Evolutionary conservation across 2,888 invertebrate genomes (phyloP), one percentile per base, ranked within the genome.

Genomic region (Agrenia bidenticulata): DNA sequence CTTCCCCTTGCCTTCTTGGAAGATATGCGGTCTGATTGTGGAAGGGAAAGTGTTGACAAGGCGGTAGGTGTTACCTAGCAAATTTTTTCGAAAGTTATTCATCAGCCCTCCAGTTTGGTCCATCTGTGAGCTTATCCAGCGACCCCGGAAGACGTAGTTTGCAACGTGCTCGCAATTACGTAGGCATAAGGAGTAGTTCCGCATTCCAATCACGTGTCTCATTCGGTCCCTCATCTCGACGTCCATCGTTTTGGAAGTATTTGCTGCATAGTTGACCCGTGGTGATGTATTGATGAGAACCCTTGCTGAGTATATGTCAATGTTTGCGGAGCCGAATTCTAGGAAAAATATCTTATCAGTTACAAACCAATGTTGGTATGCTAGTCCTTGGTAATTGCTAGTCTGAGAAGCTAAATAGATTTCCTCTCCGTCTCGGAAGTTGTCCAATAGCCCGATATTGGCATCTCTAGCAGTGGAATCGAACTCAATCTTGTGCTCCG

Each of bases 81-180:
- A 15, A 19, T 55, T 4, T 13, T 32, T 41, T 54, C 24, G 19
- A 26, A 41, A 57, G 15, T 4, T 37, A n/a, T 2, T 2, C 41
- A 32, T 57, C 4, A 57, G 41, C 7, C 17, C 2, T 2, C 56
- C 56, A 4, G 9, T 19, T 17, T 57, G 39, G 13, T 57, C 56
- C 56, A 57, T 57, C 39, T 57, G 56, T n/a, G 24, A 54, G 24
- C 55, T 49, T 2, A 55, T 7, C 64, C 64, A 64, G 1, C 55
- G 21, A 11, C 55, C 64, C 0, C 55, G 55, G 32, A 64, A 64
- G 13, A 64, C 42, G 17, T 64, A 64, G 32, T 64, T 64, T 4
- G 64, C 64, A 1, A 64, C 64, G 27, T 64, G 64, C 45, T 64
- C 64, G 27, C 55, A 61, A 54, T 64, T 64, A 17, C 64, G n/a